Percentiles rank a stretch among this genome's conserved stretches.
phyloP scores from a whole-genome alignment of 2,113 vertebrate species.

The Pagrus major region DNA sequence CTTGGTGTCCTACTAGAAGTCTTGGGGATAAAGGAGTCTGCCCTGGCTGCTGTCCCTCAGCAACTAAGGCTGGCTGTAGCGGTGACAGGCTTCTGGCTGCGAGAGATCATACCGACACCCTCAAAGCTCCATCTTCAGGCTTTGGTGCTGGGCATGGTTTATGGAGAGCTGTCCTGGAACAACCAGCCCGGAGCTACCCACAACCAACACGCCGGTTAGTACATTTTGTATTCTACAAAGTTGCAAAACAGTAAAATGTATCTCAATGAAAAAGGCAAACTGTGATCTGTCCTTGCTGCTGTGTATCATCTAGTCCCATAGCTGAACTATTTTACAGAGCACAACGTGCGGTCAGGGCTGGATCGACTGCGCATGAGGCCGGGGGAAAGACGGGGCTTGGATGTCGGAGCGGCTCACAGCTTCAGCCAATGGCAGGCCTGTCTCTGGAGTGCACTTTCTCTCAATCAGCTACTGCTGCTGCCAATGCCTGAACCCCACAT shows the following conservation, averaged over 20 bases:
- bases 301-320: conserved; percentile 41
- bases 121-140: conserved; percentile 68
- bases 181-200: conserved; percentile 41
- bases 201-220: conserved; percentile 40
- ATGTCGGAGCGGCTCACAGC: conserved; percentile 86
- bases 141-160: conserved; percentile 78
- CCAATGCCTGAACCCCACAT: conserved; percentile 88
- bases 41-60: conserved; percentile 61
- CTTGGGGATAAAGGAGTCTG: conserved; percentile 66
- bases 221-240: neutral
- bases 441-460: conserved; percentile 88
- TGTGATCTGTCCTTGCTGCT: neutral
- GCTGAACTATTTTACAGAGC: conserved; percentile 63
- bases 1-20: conserved; percentile 72
- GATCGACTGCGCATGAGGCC: conserved; percentile 71
- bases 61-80: conserved; percentile 74
- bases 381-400: conserved; percentile 69
- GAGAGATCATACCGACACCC: conserved; percentile 68
- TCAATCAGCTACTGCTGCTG: conserved; percentile 90
- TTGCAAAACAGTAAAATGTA: conserved; percentile 1
- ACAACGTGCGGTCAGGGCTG: conserved; percentile 42
- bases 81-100: conserved; percentile 80
- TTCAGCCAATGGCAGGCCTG: conserved; percentile 97
- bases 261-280: neutral
- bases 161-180: conserved; percentile 74